Evolutionary conservation across 2,888 invertebrate genomes (phyloP), one percentile per base, ranked within the genome.

Genomic region (Odontocolon sp.): DNA sequence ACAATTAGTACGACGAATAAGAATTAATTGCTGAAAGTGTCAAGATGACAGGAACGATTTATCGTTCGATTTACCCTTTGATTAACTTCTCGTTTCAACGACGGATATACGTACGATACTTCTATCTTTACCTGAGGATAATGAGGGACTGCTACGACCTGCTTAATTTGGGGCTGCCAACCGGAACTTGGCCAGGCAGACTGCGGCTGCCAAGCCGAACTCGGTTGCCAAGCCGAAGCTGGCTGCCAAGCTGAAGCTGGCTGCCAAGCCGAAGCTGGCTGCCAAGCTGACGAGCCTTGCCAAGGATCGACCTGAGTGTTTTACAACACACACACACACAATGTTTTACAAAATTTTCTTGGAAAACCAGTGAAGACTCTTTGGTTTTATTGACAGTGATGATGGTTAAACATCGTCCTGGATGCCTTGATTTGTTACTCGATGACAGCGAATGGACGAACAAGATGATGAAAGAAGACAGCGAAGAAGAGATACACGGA

Each of bases 231-330:
- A 54, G 80, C n/a, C n/a, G n/a, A n/a, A n/a, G n/a, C n/a, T n/a
- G 76, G 67, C 71, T 80, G 81, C 77, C 77, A 79, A 47, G 75
- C 78, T 16, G 78, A 75, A 47, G 52, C 56, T 57, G 57, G 83
- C 78, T n/a, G n/a, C n/a, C n/a, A n/a, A n/a, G n/a, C n/a, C n/a
- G n/a, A n/a, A n/a, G n/a, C n/a, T n/a, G n/a, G n/a, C n/a, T n/a
- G n/a, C n/a, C n/a, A n/a, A n/a, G n/a, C 85, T 18, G 82, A 80
- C 18, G 68, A 68, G 23, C 67, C 71, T 14, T 72, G 73, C 77
- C 80, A 80, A n/a, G 78, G 79, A 70, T 66, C 66, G 21, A 83
- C 82, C 85, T 85, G 78, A 80, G 76, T 66, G 70, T 64, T 71
- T 66, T 38, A 33, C 59, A 63, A 40, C 66, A 77, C 66, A 52